Evolutionary conservation across 2,797 vertebrate species (phyloP).

Genomic region (Podarcis siculus): DNA sequence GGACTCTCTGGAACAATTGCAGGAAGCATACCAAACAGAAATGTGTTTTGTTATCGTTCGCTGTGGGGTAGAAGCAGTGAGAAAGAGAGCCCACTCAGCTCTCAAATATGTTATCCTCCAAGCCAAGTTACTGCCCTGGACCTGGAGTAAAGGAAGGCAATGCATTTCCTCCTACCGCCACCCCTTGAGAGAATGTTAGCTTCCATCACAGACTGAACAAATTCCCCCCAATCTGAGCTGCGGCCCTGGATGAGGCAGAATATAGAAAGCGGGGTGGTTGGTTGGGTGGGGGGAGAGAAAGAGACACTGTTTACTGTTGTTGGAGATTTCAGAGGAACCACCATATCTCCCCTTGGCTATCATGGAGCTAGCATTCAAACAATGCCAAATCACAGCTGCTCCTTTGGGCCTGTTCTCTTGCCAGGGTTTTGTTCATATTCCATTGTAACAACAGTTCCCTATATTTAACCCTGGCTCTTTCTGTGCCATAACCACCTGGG

Average conservation of each 20-base stretch:
- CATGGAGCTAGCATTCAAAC: neutral
- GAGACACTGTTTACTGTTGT: neutral
- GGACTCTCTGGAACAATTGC: conserved; percentile 59
- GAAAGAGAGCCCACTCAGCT: conserved; percentile 47
- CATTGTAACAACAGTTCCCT: neutral
- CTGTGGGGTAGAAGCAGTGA: conserved; percentile 48
- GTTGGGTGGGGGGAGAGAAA: too few species aligned
- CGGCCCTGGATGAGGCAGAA: neutral
- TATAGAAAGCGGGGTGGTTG: too few species aligned
- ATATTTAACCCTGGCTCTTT: neutral
- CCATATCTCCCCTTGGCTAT: neutral
- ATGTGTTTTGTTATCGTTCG: conserved; percentile 61
- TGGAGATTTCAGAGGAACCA: neutral
- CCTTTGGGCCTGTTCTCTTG: neutral
- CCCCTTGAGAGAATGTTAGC: neutral
- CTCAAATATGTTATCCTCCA: neutral
- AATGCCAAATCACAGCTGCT: neutral
- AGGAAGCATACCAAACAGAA: conserved; percentile 66
- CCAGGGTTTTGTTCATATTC: neutral
- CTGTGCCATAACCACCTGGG: neutral
- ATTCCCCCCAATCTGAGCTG: neutral
- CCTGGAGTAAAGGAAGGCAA: neutral
- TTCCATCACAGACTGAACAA: neutral
- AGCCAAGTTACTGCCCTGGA: neutral
- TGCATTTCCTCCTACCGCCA: neutral